Base-by-base conservation (phyloP, 1,140 invertebrate genomes). In the Monochamus saltuarius region DNA sequence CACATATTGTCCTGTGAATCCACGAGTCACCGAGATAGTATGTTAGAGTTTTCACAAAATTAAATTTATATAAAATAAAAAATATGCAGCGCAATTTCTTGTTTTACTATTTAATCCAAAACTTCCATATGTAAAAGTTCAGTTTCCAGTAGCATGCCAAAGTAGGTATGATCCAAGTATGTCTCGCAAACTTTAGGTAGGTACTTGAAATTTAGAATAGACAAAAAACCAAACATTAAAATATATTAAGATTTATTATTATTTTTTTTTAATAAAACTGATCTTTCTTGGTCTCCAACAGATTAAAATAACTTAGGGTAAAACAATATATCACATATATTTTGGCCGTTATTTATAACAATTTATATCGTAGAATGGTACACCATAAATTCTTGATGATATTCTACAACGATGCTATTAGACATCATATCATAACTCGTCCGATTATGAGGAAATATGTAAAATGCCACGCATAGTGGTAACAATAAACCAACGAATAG, bases 341-440 rank as follows among this genome's bases (percentile, higher is more conserved):
- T 56, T 56, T 46, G 53, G 29, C 53, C 38, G 17, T 17, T 34
- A 36, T 16, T 19, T 7, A 34, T 35, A 46, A 56, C 38, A 43
- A 51, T 29, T 45, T 56, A 56, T 35, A 29, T 34, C 16, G 39
- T 37, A 14, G 39, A 37, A 43, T 53, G 14, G 16, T 43, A 56
- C 14, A 43, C 19, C 39, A 56, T 61, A 36, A 56, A 56, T 13
- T 56, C 53, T 11, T 29, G 59, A 45, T 65, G 56, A 38, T 58
- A 65, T 50, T 65, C 59, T 7, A 65, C 59, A 16, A 65, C 63
- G 14, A 65, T 6, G 35, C 59, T 65, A 11, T 65, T 61, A 34
- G 63, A 56, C 43, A 65, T 58, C 16, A 65, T 46, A 47, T 65
- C 63, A 50, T 65, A 65, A 14, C 63, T 50, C 36, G 63, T 65